Percentiles rank a stretch among this genome's conserved stretches.
These are phyloP conservation scores for Diplodus sargus DNA, from an alignment of 2,797 vertebrate species.

Conservation along the genomic window DNA sequence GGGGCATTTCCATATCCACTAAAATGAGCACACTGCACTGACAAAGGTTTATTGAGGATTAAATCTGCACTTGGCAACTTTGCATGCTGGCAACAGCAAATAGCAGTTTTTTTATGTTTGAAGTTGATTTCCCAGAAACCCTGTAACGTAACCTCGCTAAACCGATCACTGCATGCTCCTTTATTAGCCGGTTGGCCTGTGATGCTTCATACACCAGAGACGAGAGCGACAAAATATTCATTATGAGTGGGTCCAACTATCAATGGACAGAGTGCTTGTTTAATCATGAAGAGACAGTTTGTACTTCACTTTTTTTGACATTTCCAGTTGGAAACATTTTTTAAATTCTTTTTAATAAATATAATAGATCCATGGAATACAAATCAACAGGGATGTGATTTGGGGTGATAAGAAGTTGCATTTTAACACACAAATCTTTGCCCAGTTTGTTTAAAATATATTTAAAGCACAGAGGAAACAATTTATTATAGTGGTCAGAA, in stretches of 20 bases:
- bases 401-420: not conserved
- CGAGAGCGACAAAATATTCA: constrained; percentile 24
- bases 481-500: constrained; percentile 24
- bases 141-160: constrained; percentile 38
- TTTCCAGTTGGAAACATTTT: constrained; percentile 10
- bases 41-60: constrained; percentile 60
- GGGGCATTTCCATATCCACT: constrained; percentile 38
- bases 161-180: constrained; percentile 33
- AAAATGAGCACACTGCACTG: constrained; percentile 39
- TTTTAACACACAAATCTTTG: not conserved
- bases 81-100: constrained; percentile 52
- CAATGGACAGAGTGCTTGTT: constrained; percentile 4
- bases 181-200: constrained; percentile 39
- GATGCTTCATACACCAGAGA: constrained; percentile 43
- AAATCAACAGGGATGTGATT: not conserved
- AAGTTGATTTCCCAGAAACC: constrained; percentile 49
- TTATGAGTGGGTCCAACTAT: constrained; percentile 32
- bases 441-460: constrained; percentile 8
- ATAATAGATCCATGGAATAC: not conserved
- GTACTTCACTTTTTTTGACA: constrained; percentile 20
- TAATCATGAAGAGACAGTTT: constrained; percentile 31
- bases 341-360: constrained; percentile 1
- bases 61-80: constrained; percentile 64
- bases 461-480: not conserved
- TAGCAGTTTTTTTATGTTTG: constrained; percentile 34